A percentile compares a stretch with the other conserved stretches of the same genome.
Evolutionary conservation across 2,888 invertebrate genomes (phyloP).

Genomic region (Bruchidius siliquastri): DNA sequence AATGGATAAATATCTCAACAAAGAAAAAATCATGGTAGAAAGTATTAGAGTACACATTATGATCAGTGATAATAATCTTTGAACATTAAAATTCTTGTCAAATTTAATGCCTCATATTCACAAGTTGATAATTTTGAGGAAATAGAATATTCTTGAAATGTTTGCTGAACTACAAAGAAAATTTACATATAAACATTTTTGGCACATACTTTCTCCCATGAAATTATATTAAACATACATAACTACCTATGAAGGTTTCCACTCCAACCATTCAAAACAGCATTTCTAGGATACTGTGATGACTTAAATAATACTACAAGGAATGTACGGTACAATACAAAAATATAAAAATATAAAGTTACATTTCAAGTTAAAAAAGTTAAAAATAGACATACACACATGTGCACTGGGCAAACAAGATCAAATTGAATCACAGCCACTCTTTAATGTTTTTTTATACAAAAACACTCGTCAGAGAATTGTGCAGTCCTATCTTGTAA

Average conservation of each 20-base stretch:
- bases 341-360: not conserved
- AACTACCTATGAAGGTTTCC: not conserved
- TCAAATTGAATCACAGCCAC: not conserved
- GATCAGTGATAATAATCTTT: too few relatives aligned
- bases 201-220: too few relatives aligned
- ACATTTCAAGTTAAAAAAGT: not conserved
- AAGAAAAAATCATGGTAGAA: too few relatives aligned
- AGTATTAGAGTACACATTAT: too few relatives aligned
- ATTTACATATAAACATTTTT: too few relatives aligned
- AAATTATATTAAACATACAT: not conserved
- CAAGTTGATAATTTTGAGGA: too few relatives aligned
- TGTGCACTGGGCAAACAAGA: not conserved
- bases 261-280: not conserved
- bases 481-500: conserved; percentile 24
- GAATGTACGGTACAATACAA: not conserved
- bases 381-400: not conserved
- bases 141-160: too few relatives aligned
- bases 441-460: not conserved
- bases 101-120: too few relatives aligned
- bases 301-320: not conserved
- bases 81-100: too few relatives aligned
- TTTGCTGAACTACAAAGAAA: too few relatives aligned
- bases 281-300: not conserved
- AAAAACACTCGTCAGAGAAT: not conserved
- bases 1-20: too few relatives aligned